Evolutionary conservation across 2,797 vertebrate genomes (phyloP).

Genomic region (Chloroceryle inda): DNA sequence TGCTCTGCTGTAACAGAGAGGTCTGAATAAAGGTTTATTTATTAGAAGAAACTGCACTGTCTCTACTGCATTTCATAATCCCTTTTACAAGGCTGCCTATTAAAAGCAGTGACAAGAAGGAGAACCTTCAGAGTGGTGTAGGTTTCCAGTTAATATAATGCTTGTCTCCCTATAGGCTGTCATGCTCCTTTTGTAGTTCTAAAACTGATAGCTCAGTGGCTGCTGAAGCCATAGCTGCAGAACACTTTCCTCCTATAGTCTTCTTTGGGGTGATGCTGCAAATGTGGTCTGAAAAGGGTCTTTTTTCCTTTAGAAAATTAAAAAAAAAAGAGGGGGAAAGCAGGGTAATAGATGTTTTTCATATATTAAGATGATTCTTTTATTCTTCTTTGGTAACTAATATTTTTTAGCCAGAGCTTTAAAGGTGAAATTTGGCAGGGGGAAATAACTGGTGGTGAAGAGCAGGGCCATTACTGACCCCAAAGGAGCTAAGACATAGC

Average conservation of each 20-base stretch:
- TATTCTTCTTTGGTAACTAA: neutral
- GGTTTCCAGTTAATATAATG: slow-evolving; percentile 27
- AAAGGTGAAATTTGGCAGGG: slow-evolving; percentile 5
- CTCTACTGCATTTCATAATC: neutral
- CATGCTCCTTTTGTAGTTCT: slow-evolving; percentile 18
- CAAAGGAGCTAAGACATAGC: neutral
- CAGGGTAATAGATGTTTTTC: neutral
- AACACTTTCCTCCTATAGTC: neutral
- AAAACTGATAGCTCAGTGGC: neutral
- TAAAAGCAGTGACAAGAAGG: slow-evolving; percentile 41
- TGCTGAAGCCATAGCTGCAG: slow-evolving; percentile 10
- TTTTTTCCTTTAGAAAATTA: neutral
- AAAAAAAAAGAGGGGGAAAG: neutral
- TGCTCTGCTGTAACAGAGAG: slow-evolving; percentile 9
- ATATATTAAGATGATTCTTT: neutral
- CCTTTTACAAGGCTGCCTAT: slow-evolving; percentile 10
- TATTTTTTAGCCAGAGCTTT: neutral
- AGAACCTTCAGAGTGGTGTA: neutral
- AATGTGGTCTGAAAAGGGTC: neutral
- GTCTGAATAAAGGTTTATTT: slow-evolving; percentile 30
- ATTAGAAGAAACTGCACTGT: neutral
- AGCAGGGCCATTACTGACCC: neutral
- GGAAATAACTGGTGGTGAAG: neutral
- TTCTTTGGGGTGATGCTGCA: neutral
- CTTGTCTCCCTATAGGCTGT: slow-evolving; percentile 36